Evolutionary conservation across 2,113 vertebrate species (phyloP).

Genomic region (Spea bombifrons): DNA sequence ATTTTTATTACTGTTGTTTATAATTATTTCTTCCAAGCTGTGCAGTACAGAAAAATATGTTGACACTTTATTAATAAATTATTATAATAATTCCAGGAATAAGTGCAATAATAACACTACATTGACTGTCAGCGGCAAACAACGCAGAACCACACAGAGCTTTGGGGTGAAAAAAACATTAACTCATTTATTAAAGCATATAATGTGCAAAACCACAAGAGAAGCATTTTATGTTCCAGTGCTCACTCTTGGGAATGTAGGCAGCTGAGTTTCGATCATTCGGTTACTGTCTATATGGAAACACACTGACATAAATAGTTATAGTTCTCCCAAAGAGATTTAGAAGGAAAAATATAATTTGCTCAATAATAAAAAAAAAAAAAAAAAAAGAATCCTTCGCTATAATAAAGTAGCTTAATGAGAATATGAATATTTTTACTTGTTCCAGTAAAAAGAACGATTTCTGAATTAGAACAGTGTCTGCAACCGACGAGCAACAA

Average conservation of each 20-base stretch:
- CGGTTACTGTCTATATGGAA: background rate
- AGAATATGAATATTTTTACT: no score
- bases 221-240: background rate
- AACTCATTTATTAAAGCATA: conserved; percentile 6
- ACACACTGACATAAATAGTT: background rate
- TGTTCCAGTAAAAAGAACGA: no score
- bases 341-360: no score
- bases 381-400: no score
- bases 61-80: conserved; percentile 18
- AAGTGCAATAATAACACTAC: conserved; percentile 12
- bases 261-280: conserved; percentile 1
- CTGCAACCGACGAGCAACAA: no score
- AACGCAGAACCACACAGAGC: conserved; percentile 1
- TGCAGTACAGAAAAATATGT: background rate
- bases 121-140: conserved; percentile 3
- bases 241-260: background rate
- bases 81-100: conserved; percentile 20
- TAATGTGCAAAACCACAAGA: conserved; percentile 17
- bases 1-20: background rate
- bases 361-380: no score
- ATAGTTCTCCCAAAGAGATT: background rate
- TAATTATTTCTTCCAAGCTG: conserved; percentile 23
- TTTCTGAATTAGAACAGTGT: no score
- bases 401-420: no score
- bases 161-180: background rate